Evolutionary conservation across 2,888 invertebrate genomes (phyloP).

Genomic region (Rhopalosiphum nymphaeae): DNA sequence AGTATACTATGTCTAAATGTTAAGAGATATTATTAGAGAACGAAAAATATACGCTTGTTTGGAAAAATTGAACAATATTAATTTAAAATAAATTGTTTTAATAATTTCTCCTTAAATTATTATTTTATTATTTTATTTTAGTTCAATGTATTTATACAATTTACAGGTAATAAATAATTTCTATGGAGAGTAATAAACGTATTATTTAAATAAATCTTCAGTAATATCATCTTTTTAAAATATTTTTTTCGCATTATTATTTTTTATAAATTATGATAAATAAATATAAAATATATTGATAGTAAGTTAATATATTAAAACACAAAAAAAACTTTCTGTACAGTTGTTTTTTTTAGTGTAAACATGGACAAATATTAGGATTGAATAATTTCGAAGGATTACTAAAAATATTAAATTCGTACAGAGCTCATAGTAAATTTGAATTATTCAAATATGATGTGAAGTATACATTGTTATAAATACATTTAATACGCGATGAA

Average conservation of each 20-base stretch:
- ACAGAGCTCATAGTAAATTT: background rate
- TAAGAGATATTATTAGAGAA: background rate
- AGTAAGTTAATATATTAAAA: background rate
- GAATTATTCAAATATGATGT: background rate
- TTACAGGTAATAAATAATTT: slow-evolving; percentile 24
- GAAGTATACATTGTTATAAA: background rate
- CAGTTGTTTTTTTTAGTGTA: background rate
- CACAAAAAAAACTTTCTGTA: background rate
- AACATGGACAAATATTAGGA: background rate
- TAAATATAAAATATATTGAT: background rate
- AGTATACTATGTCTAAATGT: background rate
- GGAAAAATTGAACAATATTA: background rate
- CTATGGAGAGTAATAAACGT: background rate
- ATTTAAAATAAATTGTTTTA: background rate
- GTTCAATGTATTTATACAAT: background rate
- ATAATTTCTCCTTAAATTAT: background rate
- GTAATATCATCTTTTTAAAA: background rate
- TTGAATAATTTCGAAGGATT: background rate
- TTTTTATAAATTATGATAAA: background rate
- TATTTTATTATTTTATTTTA: background rate
- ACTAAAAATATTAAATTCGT: background rate
- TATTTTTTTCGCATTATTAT: background rate
- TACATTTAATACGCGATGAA: background rate
- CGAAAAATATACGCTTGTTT: background rate
- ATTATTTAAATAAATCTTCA: slow-evolving; percentile 6